Conservation (phyloP, 2,888 invertebrate genomes). For the Galerucella pusilla region DNA sequence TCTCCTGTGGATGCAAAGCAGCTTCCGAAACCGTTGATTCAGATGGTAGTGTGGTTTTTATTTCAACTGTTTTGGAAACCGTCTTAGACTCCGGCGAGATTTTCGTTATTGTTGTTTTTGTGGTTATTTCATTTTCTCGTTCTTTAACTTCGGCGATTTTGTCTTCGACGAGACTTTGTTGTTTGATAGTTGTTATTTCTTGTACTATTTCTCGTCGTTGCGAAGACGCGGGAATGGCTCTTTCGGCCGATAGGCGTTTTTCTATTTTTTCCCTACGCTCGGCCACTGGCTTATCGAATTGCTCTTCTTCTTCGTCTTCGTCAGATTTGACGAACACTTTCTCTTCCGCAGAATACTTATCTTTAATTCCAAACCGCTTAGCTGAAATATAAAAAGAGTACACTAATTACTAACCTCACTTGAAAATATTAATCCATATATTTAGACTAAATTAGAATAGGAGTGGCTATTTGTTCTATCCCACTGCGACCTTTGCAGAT, state of each 20-base stretch:
- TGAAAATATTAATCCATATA: too few relatives aligned
- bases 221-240: slow-evolving; percentile 76
- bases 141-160: slow-evolving; percentile 69
- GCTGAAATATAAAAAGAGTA: slow-evolving; percentile 19
- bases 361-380: slow-evolving; percentile 56
- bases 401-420: neutral
- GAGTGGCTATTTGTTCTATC: too few relatives aligned
- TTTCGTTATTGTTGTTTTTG: slow-evolving; percentile 55
- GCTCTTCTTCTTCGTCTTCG: slow-evolving; percentile 75
- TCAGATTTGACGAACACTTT: slow-evolving; percentile 72
- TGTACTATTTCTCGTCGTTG: slow-evolving; percentile 80
- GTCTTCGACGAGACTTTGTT: slow-evolving; percentile 71
- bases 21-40: slow-evolving; percentile 50
- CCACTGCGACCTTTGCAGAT: too few relatives aligned
- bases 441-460: too few relatives aligned
- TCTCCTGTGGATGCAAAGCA: slow-evolving; percentile 42
- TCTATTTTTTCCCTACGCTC: slow-evolving; percentile 82
- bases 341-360: slow-evolving; percentile 85
- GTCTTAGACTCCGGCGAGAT: slow-evolving; percentile 32
- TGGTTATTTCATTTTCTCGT: slow-evolving; percentile 67
- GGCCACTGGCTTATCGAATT: slow-evolving; percentile 77
- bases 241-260: slow-evolving; percentile 76
- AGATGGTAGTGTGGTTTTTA: slow-evolving; percentile 55
- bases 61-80: slow-evolving; percentile 46
- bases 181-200: slow-evolving; percentile 70